Conservation (phyloP, 1,140 invertebrate species). For the Drosophila auraria region DNA sequence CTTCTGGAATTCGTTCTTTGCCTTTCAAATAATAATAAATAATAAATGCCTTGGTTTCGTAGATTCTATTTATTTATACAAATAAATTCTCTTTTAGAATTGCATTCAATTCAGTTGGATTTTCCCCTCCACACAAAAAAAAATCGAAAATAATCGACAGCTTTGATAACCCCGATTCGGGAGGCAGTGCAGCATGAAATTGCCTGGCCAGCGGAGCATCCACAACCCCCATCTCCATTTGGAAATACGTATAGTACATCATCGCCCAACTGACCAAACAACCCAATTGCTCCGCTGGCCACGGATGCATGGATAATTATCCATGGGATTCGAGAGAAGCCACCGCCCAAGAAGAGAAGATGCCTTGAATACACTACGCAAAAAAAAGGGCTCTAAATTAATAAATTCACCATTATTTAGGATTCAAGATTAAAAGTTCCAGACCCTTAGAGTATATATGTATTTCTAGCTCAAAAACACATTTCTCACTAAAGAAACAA, state of each 20-base stretch:
- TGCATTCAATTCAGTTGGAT: neutral
- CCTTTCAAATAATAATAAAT: neutral
- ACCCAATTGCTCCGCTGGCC: conserved; percentile 76
- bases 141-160: conserved; percentile 41
- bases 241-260: conserved; percentile 1
- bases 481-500: neutral
- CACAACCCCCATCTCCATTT: conserved; percentile 1
- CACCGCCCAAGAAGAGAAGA: conserved; percentile 47
- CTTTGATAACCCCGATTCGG: conserved; percentile 47
- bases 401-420: neutral
- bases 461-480: neutral
- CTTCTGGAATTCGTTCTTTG: too few relatives aligned
- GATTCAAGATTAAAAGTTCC: too few relatives aligned
- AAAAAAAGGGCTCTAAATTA: conserved; percentile 25
- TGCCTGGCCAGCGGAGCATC: conserved; percentile 46
- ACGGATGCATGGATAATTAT: conserved; percentile 78
- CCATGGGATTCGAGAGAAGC: conserved; percentile 40
- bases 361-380: conserved; percentile 1
- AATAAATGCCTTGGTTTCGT: neutral
- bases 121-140: conserved; percentile 1
- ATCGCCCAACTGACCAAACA: conserved; percentile 72
- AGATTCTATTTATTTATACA: neutral
- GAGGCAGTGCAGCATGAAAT: conserved; percentile 80
- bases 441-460: too few relatives aligned
- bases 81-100: neutral